Evolutionary conservation across 2,113 vertebrate species (phyloP), one percentile per base, ranked within the genome.

Genomic region (Synchiropus splendidus): DNA sequence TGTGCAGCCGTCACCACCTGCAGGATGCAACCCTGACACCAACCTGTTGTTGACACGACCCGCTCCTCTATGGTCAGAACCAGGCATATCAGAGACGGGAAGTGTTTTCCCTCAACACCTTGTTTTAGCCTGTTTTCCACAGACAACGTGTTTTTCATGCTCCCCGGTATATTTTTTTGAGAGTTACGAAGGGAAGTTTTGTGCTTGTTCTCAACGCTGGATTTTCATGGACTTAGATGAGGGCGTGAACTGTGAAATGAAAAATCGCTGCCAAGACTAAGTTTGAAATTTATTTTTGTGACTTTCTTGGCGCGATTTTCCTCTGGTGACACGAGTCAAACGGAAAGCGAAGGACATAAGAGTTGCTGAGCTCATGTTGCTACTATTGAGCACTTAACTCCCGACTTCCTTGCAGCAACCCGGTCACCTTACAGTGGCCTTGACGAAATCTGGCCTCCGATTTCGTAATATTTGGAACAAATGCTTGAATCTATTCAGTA

Each of bases 1-100:
- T 27, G 21, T 27, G 21, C 21, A 27, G 8, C 21, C 21, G 8
- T 27, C 21, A 5, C 21, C 10, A 27, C 40, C 47, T 39, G 45
- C 68, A 70, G 67, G 68, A 71, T 75, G 48, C 66, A 39, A 44
- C 54, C 48, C 60, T 70, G 60, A 76, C 53, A 78, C 58, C 58
- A 64, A 49, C 55, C 57, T 64, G 52, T 42, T 48, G 64, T 53
- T 68, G 59, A 42, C 61, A 49, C 31, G 31, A 62, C 52, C 40
- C 41, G 36, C 48, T 69, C 51, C 54, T 59, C 43, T 54, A n/a
- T n/a, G n/a, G n/a, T n/a, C 53, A 56, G 53, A 27, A 27, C 37
- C 55, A 51, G 6, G 15, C 34, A 59, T 40, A 48, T 49, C 63
- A 36, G 39, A 71, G 34, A 61, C 67, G 78, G 66, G 63, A 73